Evolutionary conservation across 2,797 vertebrate species (phyloP).

Genomic region (Neosalanx taihuensis): DNA sequence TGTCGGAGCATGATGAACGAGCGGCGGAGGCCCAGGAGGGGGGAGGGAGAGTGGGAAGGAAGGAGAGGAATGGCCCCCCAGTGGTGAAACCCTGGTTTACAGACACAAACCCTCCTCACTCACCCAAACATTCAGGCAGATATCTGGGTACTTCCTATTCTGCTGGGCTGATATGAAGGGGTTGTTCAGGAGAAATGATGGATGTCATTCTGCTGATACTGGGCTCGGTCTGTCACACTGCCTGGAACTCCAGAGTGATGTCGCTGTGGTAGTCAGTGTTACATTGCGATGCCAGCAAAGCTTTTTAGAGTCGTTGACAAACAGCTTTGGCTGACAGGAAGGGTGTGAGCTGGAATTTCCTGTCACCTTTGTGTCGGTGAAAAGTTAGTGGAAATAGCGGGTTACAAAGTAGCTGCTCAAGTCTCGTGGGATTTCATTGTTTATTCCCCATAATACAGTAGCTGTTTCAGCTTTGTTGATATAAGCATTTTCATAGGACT

Average conservation of each 20-base stretch:
- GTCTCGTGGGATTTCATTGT: conserved; percentile 22
- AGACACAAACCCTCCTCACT: conserved; percentile 30
- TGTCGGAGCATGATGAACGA: conserved; percentile 71
- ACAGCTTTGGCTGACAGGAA: conserved; percentile 62
- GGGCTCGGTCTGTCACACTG: background rate
- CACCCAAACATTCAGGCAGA: conserved; percentile 25
- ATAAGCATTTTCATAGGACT: too few relatives aligned
- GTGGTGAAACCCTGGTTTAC: conserved; percentile 56
- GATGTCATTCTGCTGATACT: conserved; percentile 23
- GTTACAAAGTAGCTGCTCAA: conserved; percentile 35
- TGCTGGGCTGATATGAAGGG: conserved; percentile 30
- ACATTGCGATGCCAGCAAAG: conserved; percentile 42
- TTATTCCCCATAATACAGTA: background rate
- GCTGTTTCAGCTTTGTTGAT: too few relatives aligned
- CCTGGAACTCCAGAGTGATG: conserved; percentile 19
- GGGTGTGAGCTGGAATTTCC: conserved; percentile 71
- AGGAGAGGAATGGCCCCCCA: conserved; percentile 48
- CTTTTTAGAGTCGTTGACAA: conserved; percentile 59
- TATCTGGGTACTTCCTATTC: background rate
- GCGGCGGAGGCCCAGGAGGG: conserved; percentile 44
- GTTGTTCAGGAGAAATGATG: conserved; percentile 25
- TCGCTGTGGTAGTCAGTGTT: conserved; percentile 35
- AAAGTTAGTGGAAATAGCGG: conserved; percentile 48
- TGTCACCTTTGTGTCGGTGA: conserved; percentile 65
- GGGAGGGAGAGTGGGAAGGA: conserved; percentile 37